Base-by-base conservation (phyloP, 2,888 invertebrate species). In the Lycocerus yunnanus region DNA sequence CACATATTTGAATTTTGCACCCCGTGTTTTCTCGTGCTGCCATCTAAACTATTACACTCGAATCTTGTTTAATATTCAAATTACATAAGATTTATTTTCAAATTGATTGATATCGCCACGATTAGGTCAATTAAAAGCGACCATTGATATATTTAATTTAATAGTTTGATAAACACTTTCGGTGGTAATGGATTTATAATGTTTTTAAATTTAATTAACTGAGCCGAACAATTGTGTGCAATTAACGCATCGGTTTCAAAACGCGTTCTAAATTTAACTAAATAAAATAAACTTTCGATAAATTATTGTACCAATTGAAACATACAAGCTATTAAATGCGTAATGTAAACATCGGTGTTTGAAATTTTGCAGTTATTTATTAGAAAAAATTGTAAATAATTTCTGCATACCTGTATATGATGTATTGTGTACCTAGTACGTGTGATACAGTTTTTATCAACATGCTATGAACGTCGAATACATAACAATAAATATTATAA, bases 21-120 rank as follows among this genome's bases (percentile, higher is more conserved):
- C n/a, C 18, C 3, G 20, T n/a, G 20, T 63, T 61, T 61, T 11
- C 20, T 1, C 61, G 13, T 15, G 20, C 61, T 20, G 61, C 61
- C 61, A 63, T 63, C 61, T 63, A 20, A 13, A 18, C 61, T 6
- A n/a, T 9, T 8, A 0, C 9, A 63, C 6, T 6, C 2, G n/a
- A 18, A 18, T 18, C 18, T 0, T 2, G 9, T 20, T 63, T 6
- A n/a, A 13, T 63, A 63, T 63, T 63, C 20, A 63, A 63, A 63
- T 63, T 63, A 63, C 61, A 63, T 63, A 63, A 63, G 18, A 16
- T 63, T 63, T 63, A 63, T 63, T 63, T 63, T 63, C 21, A 63
- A 63, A 16, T 18, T 63, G 18, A 63, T 43, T 43, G 43, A 43
- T 43, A 43, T 43, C 43, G 18, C 18, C n/a, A 18, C 61, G 61